Evolutionary conservation across 2,113 vertebrate species (phyloP), one percentile per base, ranked within the genome.

Genomic region (Thymallus thymallus): DNA sequence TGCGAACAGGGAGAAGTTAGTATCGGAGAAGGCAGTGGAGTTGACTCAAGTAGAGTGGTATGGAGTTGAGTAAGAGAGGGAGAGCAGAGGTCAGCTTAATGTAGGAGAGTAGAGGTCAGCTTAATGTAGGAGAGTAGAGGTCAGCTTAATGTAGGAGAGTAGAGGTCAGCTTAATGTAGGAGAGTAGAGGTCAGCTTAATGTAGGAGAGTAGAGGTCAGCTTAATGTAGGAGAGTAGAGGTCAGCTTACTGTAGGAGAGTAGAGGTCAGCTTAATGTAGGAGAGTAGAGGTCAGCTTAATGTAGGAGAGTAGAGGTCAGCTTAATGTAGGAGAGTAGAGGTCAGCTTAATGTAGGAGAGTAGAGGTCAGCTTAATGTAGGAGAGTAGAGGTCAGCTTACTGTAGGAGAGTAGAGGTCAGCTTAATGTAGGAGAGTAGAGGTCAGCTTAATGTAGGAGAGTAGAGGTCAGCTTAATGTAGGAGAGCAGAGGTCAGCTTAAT

Each of bases 171-270:
- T n/a, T n/a, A n/a, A n/a, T n/a, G n/a, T n/a, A n/a, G 24, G 6
- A n/a, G 61, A 26, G n/a, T 26, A 29, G 26, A 29, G 26, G 30
- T 23, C n/a, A 23, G 95, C 97, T 74, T 87, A 99, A 97, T 96
- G 86, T 95, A 92, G 23, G 26, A 26, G 26, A 26, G 26, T 26
- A 26, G 26, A 26, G 26, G n/a, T n/a, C n/a, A 26, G 26, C n/a
- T n/a, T n/a, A n/a, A n/a, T n/a, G n/a, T n/a, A n/a, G 24, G 6
- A 30, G 61, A 26, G n/a, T 26, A 29, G 26, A 29, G 26, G 30
- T 23, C n/a, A 23, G 95, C 97, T 74, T 87, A 99, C 97, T 96
- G 86, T 95, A 92, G 23, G 6, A 30, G 61, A 26, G n/a, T 26
- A 29, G 26, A 29, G 26, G 30, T 23, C n/a, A 23, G 95, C 97